phyloP scores from a whole-genome alignment of 2,888 invertebrate species.

The Drosophila multiciliata region DNA sequence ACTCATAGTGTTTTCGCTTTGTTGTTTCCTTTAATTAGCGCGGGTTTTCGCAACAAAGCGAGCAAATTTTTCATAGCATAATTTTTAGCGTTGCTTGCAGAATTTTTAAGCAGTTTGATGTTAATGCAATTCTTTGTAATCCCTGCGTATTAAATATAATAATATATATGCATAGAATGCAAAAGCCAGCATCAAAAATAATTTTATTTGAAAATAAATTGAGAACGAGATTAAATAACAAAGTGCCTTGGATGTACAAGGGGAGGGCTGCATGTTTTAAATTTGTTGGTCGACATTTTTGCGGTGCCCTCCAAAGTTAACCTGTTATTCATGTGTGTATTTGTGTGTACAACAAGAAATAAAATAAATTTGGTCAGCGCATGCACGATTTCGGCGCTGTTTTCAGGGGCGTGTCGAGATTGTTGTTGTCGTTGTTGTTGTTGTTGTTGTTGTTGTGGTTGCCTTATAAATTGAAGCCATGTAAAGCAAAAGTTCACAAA shows the following conservation, averaged over 20 bases:
- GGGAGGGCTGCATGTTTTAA: constrained; percentile 55
- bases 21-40: constrained; percentile 72
- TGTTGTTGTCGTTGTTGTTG: constrained; percentile 32
- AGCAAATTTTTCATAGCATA: constrained; percentile 47
- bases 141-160: constrained; percentile 44
- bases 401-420: constrained; percentile 59
- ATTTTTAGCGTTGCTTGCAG: constrained; percentile 46
- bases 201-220: constrained; percentile 28
- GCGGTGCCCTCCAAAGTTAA: constrained; percentile 56
- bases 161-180: constrained; percentile 44
- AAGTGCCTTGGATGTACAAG: constrained; percentile 47
- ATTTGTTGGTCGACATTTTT: constrained; percentile 65
- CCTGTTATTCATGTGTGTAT: constrained; percentile 24
- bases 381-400: constrained; percentile 72
- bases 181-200: constrained; percentile 29
- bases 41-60: constrained; percentile 37
- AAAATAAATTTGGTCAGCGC: constrained; percentile 55
- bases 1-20: constrained; percentile 45
- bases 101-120: constrained; percentile 58
- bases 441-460: constrained; percentile 31
- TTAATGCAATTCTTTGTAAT: constrained; percentile 41
- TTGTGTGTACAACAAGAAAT: constrained; percentile 31
- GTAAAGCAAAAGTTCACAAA: constrained; percentile 58
- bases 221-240: constrained; percentile 48
- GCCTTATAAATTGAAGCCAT: constrained; percentile 65